Base-by-base conservation (phyloP, 2,113 vertebrate species). In the Eulacestoma nigropectus region DNA sequence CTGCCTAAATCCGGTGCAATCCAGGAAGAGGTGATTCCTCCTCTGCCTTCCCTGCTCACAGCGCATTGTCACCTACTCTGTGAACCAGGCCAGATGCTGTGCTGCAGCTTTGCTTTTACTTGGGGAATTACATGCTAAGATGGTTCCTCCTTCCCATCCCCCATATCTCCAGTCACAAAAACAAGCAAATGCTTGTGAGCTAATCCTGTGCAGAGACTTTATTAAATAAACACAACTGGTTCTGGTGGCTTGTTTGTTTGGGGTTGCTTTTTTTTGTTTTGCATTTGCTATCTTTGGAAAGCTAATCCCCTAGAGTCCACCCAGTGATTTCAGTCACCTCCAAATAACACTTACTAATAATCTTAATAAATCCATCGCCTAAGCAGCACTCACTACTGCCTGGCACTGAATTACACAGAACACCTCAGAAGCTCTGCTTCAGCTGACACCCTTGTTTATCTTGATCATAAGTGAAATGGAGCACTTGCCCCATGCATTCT, bases 201-300 rank as follows among this genome's bases (percentile, higher is more conserved):
- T 90, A 80, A 83, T 82, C 81, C 86, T 56, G 79, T 65, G 64
- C 62, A 68, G 95, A 87, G 92, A 90, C 84, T 95, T 94, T 87
- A 87, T 94, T 95, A 89, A 94, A 97, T 78, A 95, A 96, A 95
- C 78, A 91, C 87, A 96, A 93, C 47, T 76, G 69, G 81, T 65
- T 52, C 74, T 37, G 50, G 69, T 85, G 72, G 76, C 73, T 86
- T 93, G 85, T 86, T 95, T 84, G 57, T 93, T 86, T 94, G 77
- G 90, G 32, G 60, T 81, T 81, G 86, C 55, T 75, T 85, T 80
- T 93, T 82, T 53, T 80, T 79, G 35, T 90, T 78, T 73, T 85
- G 80, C 62, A 87, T 93, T 96, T 96, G 82, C 94, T 96, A 90
- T 97, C 91, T 97, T 97, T 96, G 95, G 95, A 95, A 97, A 91